Base-by-base conservation (phyloP, 2,797 vertebrate genomes). In the Triplophysa yarkandensis region DNA sequence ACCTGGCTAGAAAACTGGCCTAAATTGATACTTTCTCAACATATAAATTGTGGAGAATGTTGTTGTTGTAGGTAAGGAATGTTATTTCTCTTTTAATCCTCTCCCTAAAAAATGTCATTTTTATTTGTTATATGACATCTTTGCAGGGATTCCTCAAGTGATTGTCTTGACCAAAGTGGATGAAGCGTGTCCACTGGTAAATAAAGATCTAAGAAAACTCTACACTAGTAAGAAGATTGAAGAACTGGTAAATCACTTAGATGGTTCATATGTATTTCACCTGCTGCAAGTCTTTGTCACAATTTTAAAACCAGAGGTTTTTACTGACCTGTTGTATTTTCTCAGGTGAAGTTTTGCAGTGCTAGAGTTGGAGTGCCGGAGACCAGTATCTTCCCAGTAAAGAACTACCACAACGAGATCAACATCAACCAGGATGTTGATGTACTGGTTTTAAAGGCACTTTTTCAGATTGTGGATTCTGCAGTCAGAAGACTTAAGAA, bases 211-310 rank as follows among this genome's bases (percentile, higher is more conserved):
- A 43, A 55, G 14, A 54, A n/a, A 46, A 1, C 19, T 0, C 0
- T 80, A 63, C 2, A 41, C 0, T 3, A 78, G 71, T 13, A 62
- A 4, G 25, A 43, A 27, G 30, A 44, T 74, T 36, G 54, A 74
- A 50, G 68, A 82, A 23, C 28, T 50, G 78, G 84, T 83, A 74
- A 69, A 34, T 6, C 28, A 25, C 36, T 11, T 11, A 9, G 3
- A 11, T 11, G 36, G 14, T 41, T 13, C 16, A 4, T 7, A 9
- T 43, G 2, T 46, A 16, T n/a, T n/a, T n/a, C n/a, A 28, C 27
- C 61, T 17, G 23, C 6, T 43, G 36, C 19, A 62, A 13, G 36
- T 63, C 19, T 4, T 17, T 41, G 41, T 14, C 1, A 41, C 8
- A 27, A 6, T 17, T 63, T 43, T 17, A 11, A 8, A 25, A 17